These are phyloP conservation scores for Sparidentex hasta DNA, from an alignment of 2,797 vertebrate species.

Conservation along the genomic window DNA sequence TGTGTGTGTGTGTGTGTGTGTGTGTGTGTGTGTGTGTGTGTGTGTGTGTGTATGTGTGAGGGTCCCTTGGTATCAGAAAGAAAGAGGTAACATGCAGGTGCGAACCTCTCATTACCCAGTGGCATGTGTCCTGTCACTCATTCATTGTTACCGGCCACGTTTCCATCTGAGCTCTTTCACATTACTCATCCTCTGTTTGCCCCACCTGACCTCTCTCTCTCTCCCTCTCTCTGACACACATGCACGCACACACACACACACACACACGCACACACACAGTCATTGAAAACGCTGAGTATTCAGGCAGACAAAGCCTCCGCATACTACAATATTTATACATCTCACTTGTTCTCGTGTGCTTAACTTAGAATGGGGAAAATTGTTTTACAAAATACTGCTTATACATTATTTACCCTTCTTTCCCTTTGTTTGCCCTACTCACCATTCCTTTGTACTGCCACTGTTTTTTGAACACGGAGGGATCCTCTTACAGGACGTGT, in stretches of 20 bases:
- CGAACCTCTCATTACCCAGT: slow-evolving; percentile 81
- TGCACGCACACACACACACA: slow-evolving; percentile 10
- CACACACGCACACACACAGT: slow-evolving; percentile 20
- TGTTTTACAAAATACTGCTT: slow-evolving; percentile 72
- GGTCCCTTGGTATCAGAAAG: slow-evolving; percentile 41
- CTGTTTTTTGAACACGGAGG: slow-evolving; percentile 14
- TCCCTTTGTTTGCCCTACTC: slow-evolving; percentile 51
- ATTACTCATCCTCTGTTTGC: slow-evolving; percentile 84
- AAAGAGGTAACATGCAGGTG: slow-evolving; percentile 71
- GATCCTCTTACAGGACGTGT: background rate
- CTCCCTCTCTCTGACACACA: slow-evolving; percentile 2
- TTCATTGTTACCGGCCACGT: slow-evolving; percentile 71
- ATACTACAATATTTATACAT: slow-evolving; percentile 76
- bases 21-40: background rate
- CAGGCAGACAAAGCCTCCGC: slow-evolving; percentile 60
- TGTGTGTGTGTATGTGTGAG: slow-evolving; percentile 13
- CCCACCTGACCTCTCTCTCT: slow-evolving; percentile 66
- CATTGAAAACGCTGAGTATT: slow-evolving; percentile 43
- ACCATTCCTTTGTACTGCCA: slow-evolving; percentile 25
- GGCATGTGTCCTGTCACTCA: slow-evolving; percentile 83
- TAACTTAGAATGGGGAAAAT: slow-evolving; percentile 63
- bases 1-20: background rate
- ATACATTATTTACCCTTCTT: slow-evolving; percentile 71
- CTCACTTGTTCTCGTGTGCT: slow-evolving; percentile 67
- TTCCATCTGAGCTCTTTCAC: slow-evolving; percentile 81